Conservation (phyloP, 2,797 vertebrate species). For the Alca torda region DNA sequence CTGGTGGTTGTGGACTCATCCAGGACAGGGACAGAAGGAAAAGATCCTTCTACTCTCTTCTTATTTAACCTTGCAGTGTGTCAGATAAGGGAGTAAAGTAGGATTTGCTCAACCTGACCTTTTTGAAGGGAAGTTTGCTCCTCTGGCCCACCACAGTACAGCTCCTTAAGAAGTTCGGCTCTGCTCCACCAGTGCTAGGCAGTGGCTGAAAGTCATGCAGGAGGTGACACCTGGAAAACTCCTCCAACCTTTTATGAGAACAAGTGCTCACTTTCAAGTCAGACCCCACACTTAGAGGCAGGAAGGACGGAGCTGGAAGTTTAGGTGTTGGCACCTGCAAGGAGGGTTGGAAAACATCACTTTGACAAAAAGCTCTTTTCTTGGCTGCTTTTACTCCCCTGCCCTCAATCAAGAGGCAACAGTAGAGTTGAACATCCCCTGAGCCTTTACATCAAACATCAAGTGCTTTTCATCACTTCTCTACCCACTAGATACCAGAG, state of each 20-base stretch:
- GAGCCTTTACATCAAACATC: background rate
- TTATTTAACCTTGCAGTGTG: background rate
- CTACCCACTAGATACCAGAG: background rate
- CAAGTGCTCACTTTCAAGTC: background rate
- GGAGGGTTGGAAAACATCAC: background rate
- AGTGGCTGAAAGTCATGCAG: background rate
- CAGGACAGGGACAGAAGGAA: background rate
- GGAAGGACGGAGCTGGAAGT: background rate
- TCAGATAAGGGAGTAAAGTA: background rate
- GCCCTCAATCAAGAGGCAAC: background rate
- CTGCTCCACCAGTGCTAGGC: background rate
- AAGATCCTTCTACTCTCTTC: background rate
- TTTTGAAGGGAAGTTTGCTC: background rate
- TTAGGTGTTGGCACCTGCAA: background rate
- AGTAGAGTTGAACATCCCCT: background rate
- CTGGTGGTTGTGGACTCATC: background rate
- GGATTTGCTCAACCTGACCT: background rate
- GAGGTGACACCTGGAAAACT: background rate
- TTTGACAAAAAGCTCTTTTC: background rate
- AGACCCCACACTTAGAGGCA: background rate
- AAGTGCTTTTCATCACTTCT: background rate
- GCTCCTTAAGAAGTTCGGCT: background rate
- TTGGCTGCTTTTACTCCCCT: background rate
- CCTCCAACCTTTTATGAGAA: background rate
- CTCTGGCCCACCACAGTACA: background rate